Evolutionary conservation across 2,888 invertebrate genomes (phyloP), one percentile per base, ranked within the genome.

Genomic region (Sarcophaga variegata): DNA sequence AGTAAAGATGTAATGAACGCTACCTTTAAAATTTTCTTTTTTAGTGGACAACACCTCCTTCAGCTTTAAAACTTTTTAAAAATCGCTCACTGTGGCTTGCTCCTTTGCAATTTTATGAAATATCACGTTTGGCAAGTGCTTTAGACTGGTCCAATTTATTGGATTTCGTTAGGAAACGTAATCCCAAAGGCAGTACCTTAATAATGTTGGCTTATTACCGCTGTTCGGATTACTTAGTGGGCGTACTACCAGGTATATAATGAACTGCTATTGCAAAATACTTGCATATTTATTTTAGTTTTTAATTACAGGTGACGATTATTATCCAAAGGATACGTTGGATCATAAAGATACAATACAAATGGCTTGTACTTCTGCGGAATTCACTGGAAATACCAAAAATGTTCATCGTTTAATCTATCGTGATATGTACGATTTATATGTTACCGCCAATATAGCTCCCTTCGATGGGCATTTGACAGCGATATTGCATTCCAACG

Each of bases 61-160:
- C 94, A 37, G 89, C 90, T 63, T 89, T 92, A 81, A 74, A 85
- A 4, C 75, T 88, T 3, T 90, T 89, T 25, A 89, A 85, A 17
- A 70, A 89, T 0, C 88, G 89, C n/a, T 86, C 85, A 2, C 89
- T 92, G 17, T 91, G 92, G 91, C 82, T 98, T 3, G 95, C 96
- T 37, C 96, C 96, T 11, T 97, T 97, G 10, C 97, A 97, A 92
- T 93, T 95, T 74, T 97, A 97, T 91, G 97, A 97, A 93, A 92
- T 97, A 6, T 94, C 94, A 11, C 94, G 96, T 75, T 92, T 98
- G 25, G 92, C 94, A 20, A 94, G 94, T 85, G 94, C 96, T 87
- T 90, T 91, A 8, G 94, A 94, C 70, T 93, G 96, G 84, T 94
- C 95, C 3, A 91, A 95, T 72, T 93, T 97, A n/a, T 88, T 94